Evolutionary conservation across 1,140 invertebrate species (phyloP).

Genomic region (Eriocheir sinensis): DNA sequence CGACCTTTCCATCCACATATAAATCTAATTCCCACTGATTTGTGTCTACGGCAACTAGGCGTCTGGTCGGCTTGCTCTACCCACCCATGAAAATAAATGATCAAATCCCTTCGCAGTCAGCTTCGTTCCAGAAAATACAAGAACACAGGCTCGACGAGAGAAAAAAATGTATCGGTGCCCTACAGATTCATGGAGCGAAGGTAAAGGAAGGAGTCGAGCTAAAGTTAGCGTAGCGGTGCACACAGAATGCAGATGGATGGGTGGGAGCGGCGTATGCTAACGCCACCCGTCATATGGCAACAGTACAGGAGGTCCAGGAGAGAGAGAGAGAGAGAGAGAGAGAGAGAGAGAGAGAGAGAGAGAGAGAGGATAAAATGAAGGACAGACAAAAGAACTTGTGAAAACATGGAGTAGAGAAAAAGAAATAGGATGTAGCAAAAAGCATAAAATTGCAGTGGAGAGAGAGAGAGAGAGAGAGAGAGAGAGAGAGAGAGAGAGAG

Average conservation of each 20-base stretch:
- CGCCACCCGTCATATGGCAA: not conserved
- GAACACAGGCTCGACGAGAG: no score
- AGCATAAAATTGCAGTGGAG: not conserved
- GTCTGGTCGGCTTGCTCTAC: no score
- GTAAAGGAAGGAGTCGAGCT: not conserved
- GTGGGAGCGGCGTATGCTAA: not conserved
- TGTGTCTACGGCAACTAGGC: no score
- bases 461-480: constrained; percentile 31
- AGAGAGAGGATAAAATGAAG: not conserved
- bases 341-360: constrained; percentile 3
- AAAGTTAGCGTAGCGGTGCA: not conserved
- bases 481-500: not conserved
- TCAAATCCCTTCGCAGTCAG: no score
- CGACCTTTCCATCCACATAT: no score
- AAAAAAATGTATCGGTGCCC: no score
- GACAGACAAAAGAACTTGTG: not conserved
- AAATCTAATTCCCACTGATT: no score
- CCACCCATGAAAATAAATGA: no score
- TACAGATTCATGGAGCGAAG: not conserved
- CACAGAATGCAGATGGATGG: constrained; percentile 3
- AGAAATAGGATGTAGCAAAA: no score
- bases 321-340: constrained; percentile 1
- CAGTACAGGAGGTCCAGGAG: no score
- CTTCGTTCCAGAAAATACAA: no score
- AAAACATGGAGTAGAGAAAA: no score